Percentiles rank a stretch among this genome's conserved stretches.
phyloP scores from a whole-genome alignment of 2,113 vertebrate species.

The Lepus europaeus region DNA sequence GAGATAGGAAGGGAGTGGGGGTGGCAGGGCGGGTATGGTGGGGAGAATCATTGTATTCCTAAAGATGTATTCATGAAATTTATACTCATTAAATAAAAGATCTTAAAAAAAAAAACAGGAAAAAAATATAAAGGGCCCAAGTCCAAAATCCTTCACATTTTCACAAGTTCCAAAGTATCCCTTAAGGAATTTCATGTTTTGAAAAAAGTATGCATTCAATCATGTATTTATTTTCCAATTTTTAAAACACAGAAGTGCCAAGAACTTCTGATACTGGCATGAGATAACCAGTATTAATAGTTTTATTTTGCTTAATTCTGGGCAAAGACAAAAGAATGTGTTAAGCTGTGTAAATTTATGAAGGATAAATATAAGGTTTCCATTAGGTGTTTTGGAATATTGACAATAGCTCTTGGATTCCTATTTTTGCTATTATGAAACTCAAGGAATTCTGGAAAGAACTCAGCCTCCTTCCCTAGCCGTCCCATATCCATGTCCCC shows the following conservation, averaged over 20 bases:
- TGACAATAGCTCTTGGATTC: neutral
- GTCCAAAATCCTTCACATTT: neutral
- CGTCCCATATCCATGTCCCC: neutral
- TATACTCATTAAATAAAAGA: too few relatives aligned
- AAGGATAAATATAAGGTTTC: conserved; percentile 13
- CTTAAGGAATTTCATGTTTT: conserved; percentile 29
- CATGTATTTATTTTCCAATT: neutral
- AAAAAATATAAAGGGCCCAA: neutral
- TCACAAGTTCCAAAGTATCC: neutral
- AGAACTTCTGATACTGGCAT: conserved; percentile 1
- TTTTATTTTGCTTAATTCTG: conserved; percentile 59
- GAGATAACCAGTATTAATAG: neutral
- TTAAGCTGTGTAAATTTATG: conserved; percentile 2
- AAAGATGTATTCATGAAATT: too few relatives aligned
- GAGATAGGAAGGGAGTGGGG: too few relatives aligned
- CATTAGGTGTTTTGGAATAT: neutral
- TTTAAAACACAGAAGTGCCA: conserved; percentile 18
- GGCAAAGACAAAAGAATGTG: neutral
- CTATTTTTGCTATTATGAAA: neutral
- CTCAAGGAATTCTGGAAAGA: neutral
- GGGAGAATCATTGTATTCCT: too few relatives aligned
- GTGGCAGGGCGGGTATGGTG: too few relatives aligned
- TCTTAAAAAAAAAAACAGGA: too few relatives aligned
- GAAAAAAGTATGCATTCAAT: conserved; percentile 28
- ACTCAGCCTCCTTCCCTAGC: neutral